Evolutionary conservation across 2,113 vertebrate genomes (phyloP), one percentile per base, ranked within the genome.

Genomic region (Catharus fuscescens): DNA sequence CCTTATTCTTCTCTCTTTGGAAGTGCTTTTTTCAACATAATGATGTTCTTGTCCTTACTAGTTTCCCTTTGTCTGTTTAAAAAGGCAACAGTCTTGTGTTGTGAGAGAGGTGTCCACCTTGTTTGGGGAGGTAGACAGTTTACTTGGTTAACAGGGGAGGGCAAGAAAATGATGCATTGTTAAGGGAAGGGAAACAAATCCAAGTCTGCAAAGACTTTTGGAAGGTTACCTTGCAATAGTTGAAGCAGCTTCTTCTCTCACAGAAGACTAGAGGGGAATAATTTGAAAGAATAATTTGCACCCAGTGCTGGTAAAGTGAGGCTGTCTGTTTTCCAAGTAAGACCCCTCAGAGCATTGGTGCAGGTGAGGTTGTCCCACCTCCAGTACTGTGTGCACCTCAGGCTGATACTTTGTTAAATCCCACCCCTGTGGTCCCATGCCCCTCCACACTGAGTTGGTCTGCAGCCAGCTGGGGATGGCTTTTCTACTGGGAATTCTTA

Each of bases 391-490:
- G 59, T 80, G 36, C 13, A 26, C 23, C 0, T 2, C 8, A 17
- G 44, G 14, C 18, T 29, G 29, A 12, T 82, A 24, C 62, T 81
- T 59, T 60, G 6, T 69, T 65, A 31, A n/a, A 38, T 71, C 50
- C 20, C 36, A 6, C 44, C 32, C 8, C 0, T 12, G 38, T 2
- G 1, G n/a, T 74, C 36, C 28, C n/a, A 10, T 34, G 25, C 18
- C 11, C 23, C 19, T 76, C 40, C 3, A 1, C 17, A 25, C 12
- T 0, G 0, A 48, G 67, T 2, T 62, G 25, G 10, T 52, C 32
- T 57, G 60, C 60, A 53, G 32, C 50, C 42, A 31, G 6, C 10
- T 28, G 34, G 20, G 26, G 21, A 16, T 26, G 15, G 4, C 12
- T 28, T 52, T 53, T 40, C 61, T 73, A 4, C 31, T 57, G 5